phyloP scores from a whole-genome alignment of 1,140 invertebrate genomes.

The Panagrolaimus sp. region DNA sequence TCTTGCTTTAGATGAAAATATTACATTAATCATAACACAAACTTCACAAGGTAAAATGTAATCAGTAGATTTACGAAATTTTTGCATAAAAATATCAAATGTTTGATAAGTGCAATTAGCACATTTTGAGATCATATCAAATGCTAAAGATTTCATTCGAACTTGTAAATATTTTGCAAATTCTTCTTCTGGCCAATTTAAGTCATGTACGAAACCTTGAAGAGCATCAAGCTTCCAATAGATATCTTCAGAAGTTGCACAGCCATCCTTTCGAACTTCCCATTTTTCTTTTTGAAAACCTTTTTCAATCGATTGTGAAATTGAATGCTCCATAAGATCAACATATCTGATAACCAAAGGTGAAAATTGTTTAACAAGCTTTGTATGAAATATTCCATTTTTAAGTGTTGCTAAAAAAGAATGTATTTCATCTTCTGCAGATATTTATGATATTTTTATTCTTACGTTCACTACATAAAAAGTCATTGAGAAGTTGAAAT shows the following conservation, averaged over 20 bases:
- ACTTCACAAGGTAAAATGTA: conserved; percentile 95
- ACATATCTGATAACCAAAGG: conserved; percentile 95
- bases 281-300: conserved; percentile 96
- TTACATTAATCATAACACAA: conserved; percentile 98
- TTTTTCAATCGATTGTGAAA: conserved; percentile 95
- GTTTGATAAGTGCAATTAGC: conserved; percentile 73
- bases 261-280: conserved; percentile 97
- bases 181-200: conserved; percentile 97
- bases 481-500: conserved; percentile 98
- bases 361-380: conserved; percentile 90
- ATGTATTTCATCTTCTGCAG: background rate
- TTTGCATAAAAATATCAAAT: conserved; percentile 86
- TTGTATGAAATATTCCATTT: conserved; percentile 92
- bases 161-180: conserved; percentile 94
- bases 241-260: conserved; percentile 93
- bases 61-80: conserved; percentile 90
- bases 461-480: conserved; percentile 86
- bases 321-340: conserved; percentile 98
- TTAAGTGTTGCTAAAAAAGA: conserved; percentile 78
- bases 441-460: conserved; percentile 13
- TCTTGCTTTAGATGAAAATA: conserved; percentile 68
- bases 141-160: conserved; percentile 92
- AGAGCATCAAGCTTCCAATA: conserved; percentile 98
- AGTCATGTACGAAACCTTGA: conserved; percentile 91
- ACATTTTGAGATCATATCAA: conserved; percentile 98